Percentiles rank a stretch among this genome's conserved stretches.
Evolutionary conservation across 2,797 vertebrate species (phyloP).

Genomic region (Orientallactaga sibirica): DNA sequence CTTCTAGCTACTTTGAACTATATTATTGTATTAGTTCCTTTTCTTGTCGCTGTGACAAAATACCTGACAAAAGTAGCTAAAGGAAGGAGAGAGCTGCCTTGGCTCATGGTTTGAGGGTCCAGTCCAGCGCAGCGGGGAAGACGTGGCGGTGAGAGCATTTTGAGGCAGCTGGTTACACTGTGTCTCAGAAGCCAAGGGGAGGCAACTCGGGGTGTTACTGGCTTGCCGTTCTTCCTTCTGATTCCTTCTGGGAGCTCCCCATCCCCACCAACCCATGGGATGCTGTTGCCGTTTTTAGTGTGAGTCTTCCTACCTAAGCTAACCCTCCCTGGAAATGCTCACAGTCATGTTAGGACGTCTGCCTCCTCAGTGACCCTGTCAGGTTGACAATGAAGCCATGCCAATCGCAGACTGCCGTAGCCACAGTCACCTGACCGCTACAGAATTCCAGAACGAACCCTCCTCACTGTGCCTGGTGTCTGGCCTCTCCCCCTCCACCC

Average conservation of each 20-base stretch:
- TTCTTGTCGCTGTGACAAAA: not conserved
- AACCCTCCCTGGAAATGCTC: not conserved
- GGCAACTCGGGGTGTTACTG: no score
- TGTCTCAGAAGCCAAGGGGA: no score
- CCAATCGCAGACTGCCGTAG: no score
- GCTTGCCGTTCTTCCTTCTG: no score
- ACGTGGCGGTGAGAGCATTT: no score
- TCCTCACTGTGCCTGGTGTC: not conserved
- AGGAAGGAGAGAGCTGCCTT: not conserved
- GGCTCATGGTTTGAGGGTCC: not conserved
- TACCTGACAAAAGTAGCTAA: not conserved
- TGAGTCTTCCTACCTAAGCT: not conserved
- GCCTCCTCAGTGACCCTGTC: not conserved
- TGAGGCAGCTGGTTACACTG: no score
- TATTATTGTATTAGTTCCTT: not conserved
- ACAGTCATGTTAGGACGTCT: not conserved
- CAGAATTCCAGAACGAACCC: no score
- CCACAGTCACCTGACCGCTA: not conserved
- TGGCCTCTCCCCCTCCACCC: not conserved
- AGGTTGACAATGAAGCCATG: not conserved
- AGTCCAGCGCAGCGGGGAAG: no score
- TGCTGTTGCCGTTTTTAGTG: no score
- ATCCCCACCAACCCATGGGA: no score
- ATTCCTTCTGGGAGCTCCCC: no score
- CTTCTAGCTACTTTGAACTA: not conserved